Evolutionary conservation across 1,140 invertebrate genomes (phyloP).

Genomic region (Nomia melanderi): DNA sequence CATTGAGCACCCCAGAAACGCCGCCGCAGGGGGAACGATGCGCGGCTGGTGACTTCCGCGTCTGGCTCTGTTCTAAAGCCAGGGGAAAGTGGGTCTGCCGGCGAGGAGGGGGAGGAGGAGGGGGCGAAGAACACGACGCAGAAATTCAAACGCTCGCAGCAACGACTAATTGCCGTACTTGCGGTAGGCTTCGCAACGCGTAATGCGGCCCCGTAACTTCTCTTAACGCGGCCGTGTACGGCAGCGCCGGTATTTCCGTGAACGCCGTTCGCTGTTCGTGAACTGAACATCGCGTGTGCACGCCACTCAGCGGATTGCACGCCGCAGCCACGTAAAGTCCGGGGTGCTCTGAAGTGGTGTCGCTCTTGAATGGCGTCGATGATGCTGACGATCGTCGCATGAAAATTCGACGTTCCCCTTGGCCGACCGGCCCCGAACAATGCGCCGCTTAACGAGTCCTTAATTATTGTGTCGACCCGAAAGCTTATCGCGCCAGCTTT

Average conservation of each 20-base stretch:
- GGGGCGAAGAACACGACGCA: slow-evolving; percentile 9
- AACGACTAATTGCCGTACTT: slow-evolving; percentile 52
- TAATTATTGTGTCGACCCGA: slow-evolving; percentile 28
- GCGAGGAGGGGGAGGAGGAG: background rate
- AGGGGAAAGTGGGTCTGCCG: background rate
- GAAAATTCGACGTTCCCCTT: slow-evolving; percentile 37
- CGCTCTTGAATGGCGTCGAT: slow-evolving; percentile 57
- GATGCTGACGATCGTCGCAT: slow-evolving; percentile 44
- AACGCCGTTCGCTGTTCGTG: slow-evolving; percentile 44
- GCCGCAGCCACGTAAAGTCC: slow-evolving; percentile 64
- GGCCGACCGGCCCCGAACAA: slow-evolving; percentile 10
- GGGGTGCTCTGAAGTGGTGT: slow-evolving; percentile 50
- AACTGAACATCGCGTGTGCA: slow-evolving; percentile 68
- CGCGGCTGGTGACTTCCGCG: background rate
- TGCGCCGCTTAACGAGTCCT: slow-evolving; percentile 30
- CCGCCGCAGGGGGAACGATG: background rate
- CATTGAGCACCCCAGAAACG: background rate
- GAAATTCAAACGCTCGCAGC: slow-evolving; percentile 48
- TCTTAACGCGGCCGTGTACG: slow-evolving; percentile 52
- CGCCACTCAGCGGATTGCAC: slow-evolving; percentile 74
- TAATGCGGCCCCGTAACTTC: slow-evolving; percentile 52
- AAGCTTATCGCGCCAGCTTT: slow-evolving; percentile 23
- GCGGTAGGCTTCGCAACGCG: slow-evolving; percentile 46
- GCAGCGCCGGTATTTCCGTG: slow-evolving; percentile 53
- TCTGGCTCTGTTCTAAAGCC: background rate